Base-by-base conservation (phyloP, 1,140 invertebrate species). In the Mercenaria mercenaria region DNA sequence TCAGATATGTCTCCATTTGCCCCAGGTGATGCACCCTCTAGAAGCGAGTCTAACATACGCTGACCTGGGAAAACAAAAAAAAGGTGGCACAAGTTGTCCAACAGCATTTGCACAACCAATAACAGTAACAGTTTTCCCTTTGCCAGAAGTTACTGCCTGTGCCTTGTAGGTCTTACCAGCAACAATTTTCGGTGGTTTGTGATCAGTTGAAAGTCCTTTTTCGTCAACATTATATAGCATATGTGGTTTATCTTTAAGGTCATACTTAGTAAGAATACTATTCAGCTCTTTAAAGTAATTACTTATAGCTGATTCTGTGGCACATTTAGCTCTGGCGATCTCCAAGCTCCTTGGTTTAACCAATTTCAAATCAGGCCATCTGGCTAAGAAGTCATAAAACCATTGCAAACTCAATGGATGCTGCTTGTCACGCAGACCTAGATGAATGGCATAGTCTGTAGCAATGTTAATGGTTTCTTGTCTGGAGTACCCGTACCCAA, bases 61-160 rank as follows among this genome's bases (percentile, higher is more conserved):
- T 93, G 93, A n/a, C 32, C 95, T 94, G 86, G 95, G 95, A 82
- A 96, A 96, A 26, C 96, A 56, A 37, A 96, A 95, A 92, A 94
- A 95, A 52, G 95, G 93, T 6, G 94, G 94, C 47, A 96, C 93
- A 61, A 83, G 83, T 32, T 90, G 61, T 61, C 95, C 95, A 23
- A 93, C 26, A 85, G 94, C 95, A 93, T 94, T 96, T 13, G 41
- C 93, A 92, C 95, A 96, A 47, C 90, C 91, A 8, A 95, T 95
- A 26, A 96, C 91, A 3, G 95, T 96, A 6, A 95, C 95, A 85
- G 94, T 96, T 92, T 96, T 93, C 15, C 92, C 95, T 92, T 94
- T 96, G 91, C 91, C 52, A 61, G 95, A 91, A 8, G 96, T 88
- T 91, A 96, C 94, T 85, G 56, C 83, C 67, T 93, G 93, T 61